Conservation (phyloP, 2,888 invertebrate genomes). For the Phyto melanocephala region DNA sequence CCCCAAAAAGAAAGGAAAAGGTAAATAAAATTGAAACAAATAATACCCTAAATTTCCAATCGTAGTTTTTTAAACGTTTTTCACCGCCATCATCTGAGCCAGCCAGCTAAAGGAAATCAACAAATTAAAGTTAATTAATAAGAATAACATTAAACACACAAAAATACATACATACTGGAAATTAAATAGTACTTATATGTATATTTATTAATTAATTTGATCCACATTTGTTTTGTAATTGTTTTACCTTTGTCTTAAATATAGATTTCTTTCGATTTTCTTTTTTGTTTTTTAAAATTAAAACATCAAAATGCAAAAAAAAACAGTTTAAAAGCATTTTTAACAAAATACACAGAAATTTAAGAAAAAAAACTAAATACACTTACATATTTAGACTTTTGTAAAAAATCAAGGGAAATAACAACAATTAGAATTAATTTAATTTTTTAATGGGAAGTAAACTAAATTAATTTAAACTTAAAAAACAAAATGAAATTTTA, state of each 20-base stretch:
- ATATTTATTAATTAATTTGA: not conserved
- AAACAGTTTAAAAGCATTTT: constrained; percentile 42
- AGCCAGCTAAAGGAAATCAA: constrained; percentile 73
- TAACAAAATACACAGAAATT: constrained; percentile 29
- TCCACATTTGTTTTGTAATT: constrained; percentile 56
- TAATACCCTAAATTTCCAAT: constrained; percentile 82
- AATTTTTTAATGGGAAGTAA: not conserved
- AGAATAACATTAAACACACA: constrained; percentile 29
- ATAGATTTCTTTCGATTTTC: constrained; percentile 17
- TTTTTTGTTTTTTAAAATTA: no score
- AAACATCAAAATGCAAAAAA: constrained; percentile 60
- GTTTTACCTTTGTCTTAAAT: constrained; percentile 17
- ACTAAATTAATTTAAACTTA: not conserved
- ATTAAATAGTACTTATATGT: not conserved
- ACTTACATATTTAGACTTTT: constrained; percentile 4
- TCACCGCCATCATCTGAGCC: constrained; percentile 77
- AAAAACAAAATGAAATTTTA: constrained; percentile 2
- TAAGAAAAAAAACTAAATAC: not conserved
- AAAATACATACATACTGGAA: constrained; percentile 17
- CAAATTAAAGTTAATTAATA: constrained; percentile 54
- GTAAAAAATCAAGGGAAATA: not conserved
- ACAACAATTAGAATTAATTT: constrained; percentile 8
- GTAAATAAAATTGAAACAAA: constrained; percentile 60
- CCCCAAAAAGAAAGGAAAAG: constrained; percentile 16
- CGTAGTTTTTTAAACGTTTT: constrained; percentile 79